A percentile compares a stretch with the other conserved stretches of the same genome.
These are phyloP conservation scores for Myxocyprinus asiaticus DNA, from an alignment of 2,113 vertebrate species.

Conservation along the genomic window DNA sequence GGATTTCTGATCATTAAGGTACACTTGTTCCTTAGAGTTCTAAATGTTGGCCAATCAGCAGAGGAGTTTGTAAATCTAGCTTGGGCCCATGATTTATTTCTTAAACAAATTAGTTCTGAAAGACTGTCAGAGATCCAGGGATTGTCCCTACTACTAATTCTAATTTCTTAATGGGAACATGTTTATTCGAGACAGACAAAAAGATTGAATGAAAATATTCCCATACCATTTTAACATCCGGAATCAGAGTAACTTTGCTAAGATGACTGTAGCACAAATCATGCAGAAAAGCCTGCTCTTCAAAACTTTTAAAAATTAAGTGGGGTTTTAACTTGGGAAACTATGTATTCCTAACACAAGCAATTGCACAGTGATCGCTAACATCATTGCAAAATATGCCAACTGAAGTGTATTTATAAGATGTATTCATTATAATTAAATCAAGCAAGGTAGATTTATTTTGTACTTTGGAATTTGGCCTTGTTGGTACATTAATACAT, in stretches of 20 bases:
- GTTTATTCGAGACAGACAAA: no score
- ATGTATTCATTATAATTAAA: slow-evolving; percentile 33
- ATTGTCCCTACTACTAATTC: no score
- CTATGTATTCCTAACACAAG: not conserved
- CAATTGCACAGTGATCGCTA: slow-evolving; percentile 23
- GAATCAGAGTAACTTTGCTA: not conserved
- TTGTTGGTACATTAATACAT: no score
- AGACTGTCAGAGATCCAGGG: no score
- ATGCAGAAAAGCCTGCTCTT: slow-evolving; percentile 19
- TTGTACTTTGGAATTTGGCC: not conserved
- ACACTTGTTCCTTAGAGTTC: no score
- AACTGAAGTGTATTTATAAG: slow-evolving; percentile 20
- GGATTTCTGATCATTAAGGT: no score
- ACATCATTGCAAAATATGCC: slow-evolving; percentile 34
- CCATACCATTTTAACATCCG: not conserved
- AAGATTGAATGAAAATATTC: not conserved
- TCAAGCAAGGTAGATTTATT: slow-evolving; percentile 9
- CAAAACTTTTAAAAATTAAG: not conserved
- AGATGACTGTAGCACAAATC: slow-evolving; percentile 3
- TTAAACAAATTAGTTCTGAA: no score
- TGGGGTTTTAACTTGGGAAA: not conserved
- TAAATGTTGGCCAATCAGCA: no score
- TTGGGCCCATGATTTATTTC: no score
- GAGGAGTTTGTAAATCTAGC: no score
- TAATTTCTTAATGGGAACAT: no score